These are phyloP conservation scores for Sycophaga agraensis DNA, from an alignment of 1,140 invertebrate genomes.

Conservation along the genomic window DNA sequence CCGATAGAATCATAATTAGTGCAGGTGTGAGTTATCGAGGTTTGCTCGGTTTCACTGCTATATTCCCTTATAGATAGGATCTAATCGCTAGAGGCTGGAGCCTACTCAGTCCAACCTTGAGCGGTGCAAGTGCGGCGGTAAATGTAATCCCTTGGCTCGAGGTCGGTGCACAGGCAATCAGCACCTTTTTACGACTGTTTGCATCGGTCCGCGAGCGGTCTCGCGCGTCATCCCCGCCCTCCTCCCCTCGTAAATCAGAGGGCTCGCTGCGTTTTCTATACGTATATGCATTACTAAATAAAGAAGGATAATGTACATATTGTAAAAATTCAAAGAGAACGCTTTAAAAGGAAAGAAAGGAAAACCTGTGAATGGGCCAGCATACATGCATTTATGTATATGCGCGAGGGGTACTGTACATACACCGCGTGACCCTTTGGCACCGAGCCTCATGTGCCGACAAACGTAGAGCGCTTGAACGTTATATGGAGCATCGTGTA, in stretches of 20 bases:
- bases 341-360: neutral
- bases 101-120: neutral
- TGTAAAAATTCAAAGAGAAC: neutral
- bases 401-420: too few species aligned
- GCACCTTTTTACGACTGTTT: slow-evolving; percentile 6
- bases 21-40: too few species aligned
- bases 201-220: too few species aligned
- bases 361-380: slow-evolving; percentile 9
- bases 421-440: slow-evolving; percentile 21
- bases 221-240: neutral
- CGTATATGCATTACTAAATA: slow-evolving; percentile 12
- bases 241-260: slow-evolving; percentile 8
- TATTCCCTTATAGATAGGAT: too few species aligned
- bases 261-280: neutral
- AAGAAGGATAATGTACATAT: slow-evolving; percentile 1
- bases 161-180: neutral
- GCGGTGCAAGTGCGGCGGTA: slow-evolving; percentile 15
- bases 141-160: slow-evolving; percentile 25
- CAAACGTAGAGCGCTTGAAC: too few species aligned
- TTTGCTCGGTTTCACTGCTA: too few species aligned
- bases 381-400: slow-evolving; percentile 10
- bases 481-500: too few species aligned
- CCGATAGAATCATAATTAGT: too few species aligned
- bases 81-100: too few species aligned
- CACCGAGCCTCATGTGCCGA: too few species aligned